These are phyloP conservation scores for Herminia tarsipennalis DNA, from an alignment of 2,888 invertebrate genomes.

Conservation along the genomic window DNA sequence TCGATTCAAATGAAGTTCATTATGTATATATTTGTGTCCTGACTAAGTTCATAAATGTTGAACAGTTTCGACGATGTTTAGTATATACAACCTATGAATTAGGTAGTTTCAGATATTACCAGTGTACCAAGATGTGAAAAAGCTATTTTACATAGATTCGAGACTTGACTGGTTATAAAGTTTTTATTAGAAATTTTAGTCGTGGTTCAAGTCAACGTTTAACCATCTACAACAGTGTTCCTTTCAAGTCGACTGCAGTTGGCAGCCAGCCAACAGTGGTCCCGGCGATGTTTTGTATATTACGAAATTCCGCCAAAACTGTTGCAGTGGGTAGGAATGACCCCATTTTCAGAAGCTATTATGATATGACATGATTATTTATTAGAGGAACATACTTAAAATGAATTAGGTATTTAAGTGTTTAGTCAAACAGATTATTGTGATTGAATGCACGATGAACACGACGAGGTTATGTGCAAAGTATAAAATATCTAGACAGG, in stretches of 20 bases:
- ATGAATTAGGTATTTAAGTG: too few relatives aligned
- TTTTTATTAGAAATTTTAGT: conserved; percentile 16
- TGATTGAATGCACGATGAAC: too few relatives aligned
- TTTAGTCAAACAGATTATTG: too few relatives aligned
- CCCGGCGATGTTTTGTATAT: conserved; percentile 72
- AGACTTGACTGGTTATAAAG: conserved; percentile 3
- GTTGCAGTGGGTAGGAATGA: conserved; percentile 73
- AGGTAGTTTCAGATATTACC: too few relatives aligned
- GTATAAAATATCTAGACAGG: too few relatives aligned
- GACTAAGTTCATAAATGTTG: too few relatives aligned
- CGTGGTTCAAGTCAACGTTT: conserved; percentile 45
- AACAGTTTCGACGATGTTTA: too few relatives aligned
- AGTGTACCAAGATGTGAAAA: neutral
- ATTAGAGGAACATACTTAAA: conserved; percentile 28
- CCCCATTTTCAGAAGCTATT: conserved; percentile 64
- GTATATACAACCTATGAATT: too few relatives aligned
- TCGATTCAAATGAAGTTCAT: too few relatives aligned
- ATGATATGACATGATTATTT: conserved; percentile 47
- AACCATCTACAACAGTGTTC: conserved; percentile 39
- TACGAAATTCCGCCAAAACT: conserved; percentile 82
- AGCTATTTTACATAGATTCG: neutral
- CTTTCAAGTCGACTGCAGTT: conserved; percentile 60
- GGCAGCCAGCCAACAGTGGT: conserved; percentile 66
- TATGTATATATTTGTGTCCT: too few relatives aligned
- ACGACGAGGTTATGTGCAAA: too few relatives aligned